phyloP scores from a whole-genome alignment of 23 tunicate genomes.

The Trididemnum nubilum region DNA sequence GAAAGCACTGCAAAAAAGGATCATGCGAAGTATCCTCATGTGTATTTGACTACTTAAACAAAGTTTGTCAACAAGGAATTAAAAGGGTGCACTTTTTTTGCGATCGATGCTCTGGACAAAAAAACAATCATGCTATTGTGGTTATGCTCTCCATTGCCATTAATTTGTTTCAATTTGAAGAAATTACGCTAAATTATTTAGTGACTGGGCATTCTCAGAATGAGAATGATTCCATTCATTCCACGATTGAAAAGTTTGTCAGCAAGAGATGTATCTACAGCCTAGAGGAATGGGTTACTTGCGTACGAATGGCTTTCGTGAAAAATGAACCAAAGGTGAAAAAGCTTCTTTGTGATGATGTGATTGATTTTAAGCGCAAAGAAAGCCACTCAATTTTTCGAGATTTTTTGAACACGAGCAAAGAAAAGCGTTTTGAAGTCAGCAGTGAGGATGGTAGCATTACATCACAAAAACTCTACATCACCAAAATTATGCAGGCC shows the following conservation, averaged over 20 bases:
- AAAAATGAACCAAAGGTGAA: too few species aligned
- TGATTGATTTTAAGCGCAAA: too few species aligned
- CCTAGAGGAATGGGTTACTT: too few species aligned
- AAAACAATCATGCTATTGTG: neutral
- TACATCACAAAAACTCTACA: too few species aligned
- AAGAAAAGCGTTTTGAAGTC: too few species aligned
- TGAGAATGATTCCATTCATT: neutral
- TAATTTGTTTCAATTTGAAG: neutral
- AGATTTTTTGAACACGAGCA: too few species aligned
- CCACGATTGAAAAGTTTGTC: neutral
- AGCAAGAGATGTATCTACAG: too few species aligned
- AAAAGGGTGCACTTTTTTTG: neutral
- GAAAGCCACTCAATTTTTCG: too few species aligned
- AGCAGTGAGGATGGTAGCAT: too few species aligned
- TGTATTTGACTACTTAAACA: neutral
- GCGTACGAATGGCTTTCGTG: too few species aligned
- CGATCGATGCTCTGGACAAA: neutral
- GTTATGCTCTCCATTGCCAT: neutral
- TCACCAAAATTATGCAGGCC: too few species aligned
- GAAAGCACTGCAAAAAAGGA: neutral
- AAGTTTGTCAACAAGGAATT: neutral
- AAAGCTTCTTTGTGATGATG: too few species aligned
- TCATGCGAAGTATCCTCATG: neutral
- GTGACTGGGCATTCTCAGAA: neutral
- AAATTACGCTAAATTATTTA: neutral